Evolutionary conservation across 2,888 invertebrate genomes (phyloP), one percentile per base, ranked within the genome.

Genomic region (Chaetoderma sp.): DNA sequence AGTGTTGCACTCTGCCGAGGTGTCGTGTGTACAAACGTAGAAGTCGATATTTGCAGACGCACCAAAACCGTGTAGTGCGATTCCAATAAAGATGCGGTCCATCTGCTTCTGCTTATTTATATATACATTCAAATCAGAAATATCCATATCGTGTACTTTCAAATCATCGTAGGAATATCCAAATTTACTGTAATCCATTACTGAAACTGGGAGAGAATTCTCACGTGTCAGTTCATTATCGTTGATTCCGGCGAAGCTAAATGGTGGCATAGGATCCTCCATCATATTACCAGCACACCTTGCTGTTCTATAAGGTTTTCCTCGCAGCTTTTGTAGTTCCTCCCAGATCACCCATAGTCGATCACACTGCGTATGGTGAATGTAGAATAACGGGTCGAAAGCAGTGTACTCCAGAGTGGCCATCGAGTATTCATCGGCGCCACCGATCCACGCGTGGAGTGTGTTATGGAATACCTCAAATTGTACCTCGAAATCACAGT

Each of bases 111-210:
- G 30, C 8, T 55, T 23, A 16, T 60, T 23, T n/a, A 65, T 54
- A 32, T 61, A 47, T 1, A 23, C 39, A 13, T 56, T 30, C 23
- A 65, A 50, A 4, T 60, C 54, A 32, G 33, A n/a, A 50, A 63
- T 44, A 27, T 32, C 30, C 30, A 50, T 25, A 21, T 67, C 71
- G 33, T 67, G 68, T 18, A 73, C 56, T 21, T 66, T 54, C 25
- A 73, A 47, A 39, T 50, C 62, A 60, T 73, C 73, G 59, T 62
- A 73, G 55, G 68, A 60, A 39, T 70, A 70, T 32, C 62, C 60
- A 30, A 70, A 64, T 25, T 54, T 27, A 33, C 59, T 49, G 50
- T 70, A 68, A 23, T 73, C 63, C 45, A 73, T 70, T n/a, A 59
- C 68, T 52, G 70, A 68, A 10, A 65, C 65, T 21, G 67, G 62